Evolutionary conservation across 2,797 vertebrate genomes (phyloP).

Genomic region (Myotis pilosus): DNA sequence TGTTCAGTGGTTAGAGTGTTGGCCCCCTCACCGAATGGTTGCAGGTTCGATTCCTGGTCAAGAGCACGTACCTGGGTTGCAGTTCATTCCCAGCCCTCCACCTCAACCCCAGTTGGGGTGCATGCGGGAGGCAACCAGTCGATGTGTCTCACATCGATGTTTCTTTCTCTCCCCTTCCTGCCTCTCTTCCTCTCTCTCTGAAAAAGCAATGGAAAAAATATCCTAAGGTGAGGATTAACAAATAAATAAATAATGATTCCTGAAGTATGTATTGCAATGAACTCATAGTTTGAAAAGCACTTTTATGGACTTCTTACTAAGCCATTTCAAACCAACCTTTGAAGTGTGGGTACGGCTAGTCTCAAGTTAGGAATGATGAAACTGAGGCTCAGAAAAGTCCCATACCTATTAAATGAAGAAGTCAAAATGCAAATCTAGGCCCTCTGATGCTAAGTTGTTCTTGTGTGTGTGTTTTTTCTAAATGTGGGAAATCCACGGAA

Average conservation of each 20-base stretch:
- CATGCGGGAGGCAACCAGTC: too few species aligned
- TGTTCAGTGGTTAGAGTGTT: too few species aligned
- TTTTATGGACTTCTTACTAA: neutral
- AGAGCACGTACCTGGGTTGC: too few species aligned
- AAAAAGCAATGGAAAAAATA: too few species aligned
- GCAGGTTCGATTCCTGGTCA: too few species aligned
- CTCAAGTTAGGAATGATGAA: neutral
- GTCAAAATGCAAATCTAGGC: neutral
- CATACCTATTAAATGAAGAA: neutral
- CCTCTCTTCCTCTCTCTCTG: too few species aligned
- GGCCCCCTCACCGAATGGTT: too few species aligned
- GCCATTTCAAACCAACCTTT: neutral
- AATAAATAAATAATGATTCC: neutral
- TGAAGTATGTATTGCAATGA: neutral
- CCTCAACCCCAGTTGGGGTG: too few species aligned
- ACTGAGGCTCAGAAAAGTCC: neutral
- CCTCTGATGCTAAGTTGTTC: neutral
- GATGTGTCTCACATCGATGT: too few species aligned
- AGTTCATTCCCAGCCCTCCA: too few species aligned
- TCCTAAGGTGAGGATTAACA: too few species aligned
- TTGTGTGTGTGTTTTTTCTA: neutral
- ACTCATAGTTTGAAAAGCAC: neutral
- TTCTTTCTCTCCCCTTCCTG: too few species aligned
- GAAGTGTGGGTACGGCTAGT: neutral
- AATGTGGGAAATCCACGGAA: neutral